Percentiles rank a stretch among this genome's conserved stretches.
Conservation (phyloP, 64 coral and sea anemone species). For the Porites lutea region DNA sequence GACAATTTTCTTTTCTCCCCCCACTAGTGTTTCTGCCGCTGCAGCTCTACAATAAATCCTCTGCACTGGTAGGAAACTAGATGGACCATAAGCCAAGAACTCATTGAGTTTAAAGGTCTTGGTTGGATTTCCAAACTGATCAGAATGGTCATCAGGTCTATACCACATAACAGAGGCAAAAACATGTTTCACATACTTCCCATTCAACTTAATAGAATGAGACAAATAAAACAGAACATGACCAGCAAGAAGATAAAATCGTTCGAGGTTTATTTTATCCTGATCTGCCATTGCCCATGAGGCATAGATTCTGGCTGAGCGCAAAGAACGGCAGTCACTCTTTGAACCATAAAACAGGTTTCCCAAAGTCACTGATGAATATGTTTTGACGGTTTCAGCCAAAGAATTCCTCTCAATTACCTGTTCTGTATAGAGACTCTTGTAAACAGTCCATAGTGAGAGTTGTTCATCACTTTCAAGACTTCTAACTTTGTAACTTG, state of each 20-base stretch:
- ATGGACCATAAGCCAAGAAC: background rate
- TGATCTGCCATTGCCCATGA: slow-evolving; percentile 42
- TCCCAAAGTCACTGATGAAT: slow-evolving; percentile 27
- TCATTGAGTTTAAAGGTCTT: slow-evolving; percentile 37
- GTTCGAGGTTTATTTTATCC: too few species aligned
- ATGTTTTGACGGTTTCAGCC: slow-evolving; percentile 1
- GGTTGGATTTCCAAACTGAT: slow-evolving; percentile 47
- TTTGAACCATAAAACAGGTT: too few species aligned
- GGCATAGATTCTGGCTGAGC: slow-evolving; percentile 28
- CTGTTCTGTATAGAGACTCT: slow-evolving; percentile 34
- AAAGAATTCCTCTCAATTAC: background rate
- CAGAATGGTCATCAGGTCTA: slow-evolving; percentile 26
- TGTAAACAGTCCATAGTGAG: background rate
- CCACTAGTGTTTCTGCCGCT: background rate
- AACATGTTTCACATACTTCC: slow-evolving; percentile 4
- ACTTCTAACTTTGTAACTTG: background rate
- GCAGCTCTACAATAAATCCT: slow-evolving; percentile 40
- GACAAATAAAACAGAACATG: slow-evolving; percentile 12
- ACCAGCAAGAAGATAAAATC: slow-evolving; percentile 8
- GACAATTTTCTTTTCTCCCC: slow-evolving; percentile 2
- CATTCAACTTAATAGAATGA: slow-evolving; percentile 27
- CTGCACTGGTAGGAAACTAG: slow-evolving; percentile 23
- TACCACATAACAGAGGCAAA: slow-evolving; percentile 33
- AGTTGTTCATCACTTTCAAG: slow-evolving; percentile 8
- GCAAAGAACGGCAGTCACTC: background rate